Conservation (phyloP, 2,113 vertebrate species). For the Epinephelus moara region DNA sequence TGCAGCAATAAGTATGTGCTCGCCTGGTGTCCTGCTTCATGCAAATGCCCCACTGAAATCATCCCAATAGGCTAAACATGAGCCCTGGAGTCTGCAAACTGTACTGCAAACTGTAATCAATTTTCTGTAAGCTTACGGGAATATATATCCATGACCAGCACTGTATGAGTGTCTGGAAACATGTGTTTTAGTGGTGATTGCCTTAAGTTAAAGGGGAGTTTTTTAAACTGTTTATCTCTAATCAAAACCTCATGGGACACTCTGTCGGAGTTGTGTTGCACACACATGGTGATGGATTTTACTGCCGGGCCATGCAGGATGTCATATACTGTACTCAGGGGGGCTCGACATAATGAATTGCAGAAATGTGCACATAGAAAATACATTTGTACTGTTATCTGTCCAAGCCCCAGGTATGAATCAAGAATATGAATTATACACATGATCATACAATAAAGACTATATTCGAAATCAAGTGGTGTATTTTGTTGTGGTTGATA, state of each 20-base stretch:
- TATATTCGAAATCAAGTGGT: background rate
- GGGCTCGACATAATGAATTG: too few species aligned
- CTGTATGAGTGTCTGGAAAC: background rate
- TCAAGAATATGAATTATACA: background rate
- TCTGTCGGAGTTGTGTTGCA: background rate
- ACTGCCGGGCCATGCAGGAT: background rate
- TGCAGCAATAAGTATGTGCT: constrained; percentile 42
- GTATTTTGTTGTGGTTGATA: background rate
- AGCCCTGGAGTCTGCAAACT: background rate
- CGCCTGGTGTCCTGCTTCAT: constrained; percentile 67
- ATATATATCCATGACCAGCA: background rate
- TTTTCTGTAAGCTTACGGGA: background rate
- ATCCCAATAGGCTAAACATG: constrained; percentile 63
- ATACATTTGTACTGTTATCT: background rate
- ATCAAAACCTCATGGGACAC: background rate
- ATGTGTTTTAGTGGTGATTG: background rate
- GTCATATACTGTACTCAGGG: background rate
- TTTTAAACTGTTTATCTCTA: background rate
- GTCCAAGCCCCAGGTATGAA: background rate
- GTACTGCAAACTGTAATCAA: background rate
- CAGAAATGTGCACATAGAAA: background rate
- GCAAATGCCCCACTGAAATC: constrained; percentile 72
- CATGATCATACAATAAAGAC: background rate
- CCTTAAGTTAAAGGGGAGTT: background rate
- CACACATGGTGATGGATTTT: background rate